Base-by-base conservation (phyloP, 2,888 invertebrate species). In the Charanyca ferruginea region DNA sequence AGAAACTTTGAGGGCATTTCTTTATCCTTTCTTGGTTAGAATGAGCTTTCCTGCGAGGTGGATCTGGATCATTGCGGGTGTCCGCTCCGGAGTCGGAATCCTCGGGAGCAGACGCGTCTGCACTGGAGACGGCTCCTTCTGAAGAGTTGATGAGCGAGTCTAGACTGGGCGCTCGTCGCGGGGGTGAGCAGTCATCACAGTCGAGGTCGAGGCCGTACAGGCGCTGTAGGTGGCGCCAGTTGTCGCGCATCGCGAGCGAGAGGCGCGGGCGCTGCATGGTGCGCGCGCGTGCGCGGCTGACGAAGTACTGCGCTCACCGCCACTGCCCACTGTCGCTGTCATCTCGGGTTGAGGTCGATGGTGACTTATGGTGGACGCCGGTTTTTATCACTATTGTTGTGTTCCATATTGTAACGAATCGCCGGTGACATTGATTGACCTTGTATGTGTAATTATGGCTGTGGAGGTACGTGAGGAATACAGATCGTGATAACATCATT, bases 121-220 rank as follows among this genome's bases (percentile, higher is more conserved):
- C 96, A 80, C 96, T 96, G 28, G 96, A 96, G 63, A 96, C 96
- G 71, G 96, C 97, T 49, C 96, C 96, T 82, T 97, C 97, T 0
- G 97, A 97, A 5, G 97, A 96, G 90, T 97, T 97, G 68, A 97
- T 97, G 35, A 97, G 94, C 74, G 97, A 97, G 87, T 97, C 97
- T 55, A 97, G 89, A 3, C 97, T 97, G 52, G 97, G 96, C 2
- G 96, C 95, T 60, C 96, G 89, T 1, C 89, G 85, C 25, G 92
- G 93, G 65, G 92, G 91, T 35, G 89, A 81, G 79, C 81, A 89
- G 61, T 93, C 92, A 28, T 91, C 91, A 59, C 86, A 82, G 62
- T 94, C 93, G 77, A 92, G 86, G 69, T 95, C 95, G 77, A 95
- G 90, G 73, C 95, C 95, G 89, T 96, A 96, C 7, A 95, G 90